Base-by-base conservation (phyloP, 2,797 vertebrate species). In the Novumbra hubbsi region DNA sequence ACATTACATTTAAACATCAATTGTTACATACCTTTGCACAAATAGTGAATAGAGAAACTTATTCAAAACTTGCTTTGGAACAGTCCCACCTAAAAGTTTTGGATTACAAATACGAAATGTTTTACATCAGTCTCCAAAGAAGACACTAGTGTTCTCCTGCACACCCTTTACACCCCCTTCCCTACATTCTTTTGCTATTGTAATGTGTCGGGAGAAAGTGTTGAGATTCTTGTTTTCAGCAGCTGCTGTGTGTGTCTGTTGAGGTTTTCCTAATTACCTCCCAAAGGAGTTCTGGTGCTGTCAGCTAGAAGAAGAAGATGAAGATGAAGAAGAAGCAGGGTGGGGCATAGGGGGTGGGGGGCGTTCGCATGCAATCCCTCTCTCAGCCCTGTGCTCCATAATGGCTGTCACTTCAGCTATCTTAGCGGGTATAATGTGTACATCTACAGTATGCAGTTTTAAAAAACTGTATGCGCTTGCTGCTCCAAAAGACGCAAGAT, bases 241-340 rank as follows among this genome's bases (percentile, higher is more conserved):
- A 89, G 89, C 86, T 90, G 89, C 82, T 83, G 81, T 83, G 83
- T 85, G 85, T 90, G 84, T 91, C 88, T 86, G 87, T 87, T 88
- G 87, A 90, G 81, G 85, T 92, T 91, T 91, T 86, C 84, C 88
- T 94, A 94, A 94, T 94, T 94, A 91, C 89, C 88, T 94, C 93
- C 92, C 93, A 85, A 84, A 92, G 93, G 92, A 93, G 80, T 75
- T 32, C 60, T 30, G 50, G 80, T 89, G 85, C 86, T 91, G 90
- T 89, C 86, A 88, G 85, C 85, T 70, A 79, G 79, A 86, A 70
- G 80, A 70, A 74, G 77, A 78, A 73, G 69, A 64, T 8, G 27
- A n/a, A 21, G 49, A n/a, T 41, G 19, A 55, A 60, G 50, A 67
- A 84, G 84, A 78, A 76, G 75, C 71, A 75, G 76, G 76, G 81